Percentiles rank a stretch among this genome's conserved stretches.
Conservation (phyloP, 2,113 vertebrate genomes). For the Melozone crissalis region DNA sequence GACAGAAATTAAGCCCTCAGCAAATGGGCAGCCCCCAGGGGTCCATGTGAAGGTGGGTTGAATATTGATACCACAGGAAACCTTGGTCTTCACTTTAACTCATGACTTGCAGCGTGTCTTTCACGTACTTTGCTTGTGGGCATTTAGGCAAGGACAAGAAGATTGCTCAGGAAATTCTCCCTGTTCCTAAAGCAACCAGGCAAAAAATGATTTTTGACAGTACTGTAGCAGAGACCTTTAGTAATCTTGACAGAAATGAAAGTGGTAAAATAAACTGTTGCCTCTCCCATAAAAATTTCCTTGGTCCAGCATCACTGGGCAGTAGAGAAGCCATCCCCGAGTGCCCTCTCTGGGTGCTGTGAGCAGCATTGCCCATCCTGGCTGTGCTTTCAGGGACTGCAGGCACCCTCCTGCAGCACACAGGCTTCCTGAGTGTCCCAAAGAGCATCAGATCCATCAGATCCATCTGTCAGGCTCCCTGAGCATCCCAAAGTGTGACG, state of each 20-base stretch:
- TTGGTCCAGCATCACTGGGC: not conserved
- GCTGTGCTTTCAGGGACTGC: not conserved
- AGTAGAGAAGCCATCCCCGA: not conserved
- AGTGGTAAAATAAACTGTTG: not conserved
- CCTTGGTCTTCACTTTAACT: not conserved
- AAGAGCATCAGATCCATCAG: not conserved
- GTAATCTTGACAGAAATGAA: not conserved
- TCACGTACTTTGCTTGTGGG: not conserved
- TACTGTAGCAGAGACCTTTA: not conserved
- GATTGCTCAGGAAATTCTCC: not conserved
- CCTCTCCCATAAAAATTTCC: not conserved
- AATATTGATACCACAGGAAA: not conserved
- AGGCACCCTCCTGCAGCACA: not conserved
- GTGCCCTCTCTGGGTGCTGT: not conserved
- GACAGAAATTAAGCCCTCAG: not conserved
- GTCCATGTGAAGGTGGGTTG: not conserved
- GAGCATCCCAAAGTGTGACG: not conserved
- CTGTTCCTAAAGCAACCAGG: not conserved
- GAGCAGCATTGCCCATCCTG: not conserved
- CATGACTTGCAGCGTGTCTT: not conserved
- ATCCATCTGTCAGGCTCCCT: too few relatives aligned
- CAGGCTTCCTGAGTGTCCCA: not conserved
- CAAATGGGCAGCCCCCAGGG: not conserved
- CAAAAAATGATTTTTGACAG: conserved; percentile 35
- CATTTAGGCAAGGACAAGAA: not conserved